phyloP scores from a whole-genome alignment of 2,113 vertebrate genomes.

The Elgaria multicarinata region DNA sequence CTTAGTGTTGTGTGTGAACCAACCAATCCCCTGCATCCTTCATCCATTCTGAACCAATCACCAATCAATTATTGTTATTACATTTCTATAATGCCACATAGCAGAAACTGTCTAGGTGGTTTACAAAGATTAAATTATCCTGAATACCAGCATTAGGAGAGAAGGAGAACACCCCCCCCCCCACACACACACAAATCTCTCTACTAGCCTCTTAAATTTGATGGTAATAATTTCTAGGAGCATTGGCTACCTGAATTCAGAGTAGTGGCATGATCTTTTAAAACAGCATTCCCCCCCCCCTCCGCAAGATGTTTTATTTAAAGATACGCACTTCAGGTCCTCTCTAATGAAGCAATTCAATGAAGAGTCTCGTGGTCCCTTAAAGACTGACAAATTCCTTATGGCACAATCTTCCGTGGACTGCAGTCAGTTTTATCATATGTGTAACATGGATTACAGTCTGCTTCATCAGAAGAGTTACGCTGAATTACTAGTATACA shows the following conservation, averaged over 20 bases:
- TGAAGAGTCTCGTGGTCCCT: background rate
- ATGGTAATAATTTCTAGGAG: background rate
- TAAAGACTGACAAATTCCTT: background rate
- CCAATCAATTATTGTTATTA: no score
- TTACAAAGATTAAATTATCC: no score
- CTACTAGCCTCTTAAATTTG: background rate
- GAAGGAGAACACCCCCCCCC: no score
- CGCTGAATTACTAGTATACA: background rate
- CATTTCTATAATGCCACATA: no score
- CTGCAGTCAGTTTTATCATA: background rate
- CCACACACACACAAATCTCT: background rate
- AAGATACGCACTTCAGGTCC: background rate
- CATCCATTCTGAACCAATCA: background rate
- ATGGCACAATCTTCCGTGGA: background rate
- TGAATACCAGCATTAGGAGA: background rate
- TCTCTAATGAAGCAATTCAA: background rate
- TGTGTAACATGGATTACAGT: background rate
- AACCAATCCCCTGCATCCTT: background rate
- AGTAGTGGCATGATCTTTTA: accelerated
- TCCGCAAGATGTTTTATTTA: background rate
- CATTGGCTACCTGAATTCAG: background rate
- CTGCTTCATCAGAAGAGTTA: background rate
- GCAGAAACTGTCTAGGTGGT: no score
- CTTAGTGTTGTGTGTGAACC: no score
- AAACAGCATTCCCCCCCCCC: background rate